Percentiles rank a stretch among this genome's conserved stretches.
These are phyloP conservation scores for Caenorhabditis inopinata DNA, from an alignment of 1,140 invertebrate species.

Conservation along the genomic window DNA sequence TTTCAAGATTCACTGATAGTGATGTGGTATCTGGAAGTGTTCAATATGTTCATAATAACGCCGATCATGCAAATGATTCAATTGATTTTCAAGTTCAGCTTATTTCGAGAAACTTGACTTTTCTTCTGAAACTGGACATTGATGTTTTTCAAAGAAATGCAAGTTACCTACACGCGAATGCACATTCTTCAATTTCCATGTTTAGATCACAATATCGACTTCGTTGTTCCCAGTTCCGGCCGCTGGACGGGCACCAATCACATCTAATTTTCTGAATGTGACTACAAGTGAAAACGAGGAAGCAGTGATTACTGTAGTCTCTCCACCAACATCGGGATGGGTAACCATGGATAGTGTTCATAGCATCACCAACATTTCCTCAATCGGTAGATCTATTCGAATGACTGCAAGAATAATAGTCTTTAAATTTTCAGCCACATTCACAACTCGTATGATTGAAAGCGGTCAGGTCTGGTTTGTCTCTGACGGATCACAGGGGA, in stretches of 20 bases:
- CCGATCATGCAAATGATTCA: slow-evolving; percentile 8
- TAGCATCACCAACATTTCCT: slow-evolving; percentile 8
- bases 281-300: slow-evolving; percentile 17
- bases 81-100: slow-evolving; percentile 22
- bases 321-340: slow-evolving; percentile 36
- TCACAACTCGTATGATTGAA: slow-evolving; percentile 16
- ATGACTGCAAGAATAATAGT: background rate
- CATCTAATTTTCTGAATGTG: background rate
- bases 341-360: slow-evolving; percentile 22
- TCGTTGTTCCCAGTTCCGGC: background rate
- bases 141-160: slow-evolving; percentile 16
- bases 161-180: background rate
- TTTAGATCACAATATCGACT: slow-evolving; percentile 1
- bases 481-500: background rate
- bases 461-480: slow-evolving; percentile 13
- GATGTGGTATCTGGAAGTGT: slow-evolving; percentile 46
- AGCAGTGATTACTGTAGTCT: slow-evolving; percentile 27
- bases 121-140: background rate
- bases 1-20: slow-evolving; percentile 44
- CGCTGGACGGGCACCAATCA: background rate
- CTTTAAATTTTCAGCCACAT: background rate
- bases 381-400: background rate
- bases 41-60: slow-evolving; percentile 51
- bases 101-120: background rate
- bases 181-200: background rate